Base-by-base conservation (phyloP, 2,797 vertebrate genomes). In the Aselliscus stoliczkanus region DNA sequence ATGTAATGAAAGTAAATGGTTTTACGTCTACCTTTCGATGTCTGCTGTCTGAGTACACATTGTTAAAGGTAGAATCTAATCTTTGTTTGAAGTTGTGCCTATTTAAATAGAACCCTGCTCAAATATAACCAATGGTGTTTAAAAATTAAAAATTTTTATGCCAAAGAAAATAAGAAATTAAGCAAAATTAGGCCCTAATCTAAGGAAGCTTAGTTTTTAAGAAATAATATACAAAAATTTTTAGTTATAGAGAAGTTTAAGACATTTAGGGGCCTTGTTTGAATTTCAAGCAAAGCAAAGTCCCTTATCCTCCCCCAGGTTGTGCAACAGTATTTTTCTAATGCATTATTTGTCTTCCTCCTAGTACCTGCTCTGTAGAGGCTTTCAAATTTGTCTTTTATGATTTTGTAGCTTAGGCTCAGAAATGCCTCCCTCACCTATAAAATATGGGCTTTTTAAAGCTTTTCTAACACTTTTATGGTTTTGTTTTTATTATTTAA, bases 51-150 rank as follows among this genome's bases (percentile, higher is more conserved):
- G 17, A 84, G n/a, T 65, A 50, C 27, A 70, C 65, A 87, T 69
- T 65, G 72, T 88, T 88, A 73, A 75, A 87, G 52, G 27, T 34
- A 92, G 93, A 95, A 72, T 21, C 54, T 87, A 72, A 92, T 77
- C 58, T 90, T 91, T 88, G 23, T 29, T 92, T 90, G 84, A 88
- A 95, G 31, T 84, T 56, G 9, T 88, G 17, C 39, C 50, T 72
- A 17, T 88, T 90, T 95, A 95, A 95, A 92, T 89, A 97, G 67
- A 96, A 69, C 27, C 27, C 31, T 87, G n/a, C 39, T 88, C 10
- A 93, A 44, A 72, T 67, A 65, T 77, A 93, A 79, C 4, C 14
- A 86, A n/a, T 52, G n/a, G 58, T 23, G 1, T 81, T 95, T 56
- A 93, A 89, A 76, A 70, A 37, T 42, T 54, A 70, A 87, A 69